A percentile compares a stretch with the other conserved stretches of the same genome.
phyloP scores from a whole-genome alignment of 35 echinoderm and acorn worm species.

The Ophioderma brevispina region DNA sequence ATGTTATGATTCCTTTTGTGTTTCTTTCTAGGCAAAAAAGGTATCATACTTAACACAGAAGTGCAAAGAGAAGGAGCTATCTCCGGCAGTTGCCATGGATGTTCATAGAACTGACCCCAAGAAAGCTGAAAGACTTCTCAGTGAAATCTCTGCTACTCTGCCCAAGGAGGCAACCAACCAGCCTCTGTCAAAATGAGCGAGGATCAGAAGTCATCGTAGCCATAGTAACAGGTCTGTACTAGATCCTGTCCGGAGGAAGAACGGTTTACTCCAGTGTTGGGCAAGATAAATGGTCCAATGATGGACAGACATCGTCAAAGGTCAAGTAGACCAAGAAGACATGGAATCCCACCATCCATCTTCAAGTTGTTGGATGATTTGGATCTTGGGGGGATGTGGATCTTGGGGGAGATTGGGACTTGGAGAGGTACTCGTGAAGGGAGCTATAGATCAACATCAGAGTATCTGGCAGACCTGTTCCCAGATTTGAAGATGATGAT shows the following conservation, averaged over 20 bases:
- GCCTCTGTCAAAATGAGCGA: conserved; percentile 15
- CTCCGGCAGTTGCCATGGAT: conserved; percentile 56
- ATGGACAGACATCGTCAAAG: no score
- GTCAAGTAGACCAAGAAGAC: background rate
- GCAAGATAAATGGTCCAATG: background rate
- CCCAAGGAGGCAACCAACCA: conserved; percentile 52
- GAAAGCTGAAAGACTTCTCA: conserved; percentile 50
- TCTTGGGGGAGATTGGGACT: background rate
- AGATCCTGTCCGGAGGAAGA: background rate
- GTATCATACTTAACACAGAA: conserved; percentile 67
- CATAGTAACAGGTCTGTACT: background rate
- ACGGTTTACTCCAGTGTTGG: background rate
- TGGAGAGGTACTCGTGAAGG: background rate
- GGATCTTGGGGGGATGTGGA: background rate
- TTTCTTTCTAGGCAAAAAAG: conserved; percentile 77
- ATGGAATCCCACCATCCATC: background rate
- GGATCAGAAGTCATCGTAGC: background rate
- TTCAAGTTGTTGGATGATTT: background rate
- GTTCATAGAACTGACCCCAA: conserved; percentile 43
- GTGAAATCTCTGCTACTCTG: conserved; percentile 36
- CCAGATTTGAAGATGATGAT: no score
- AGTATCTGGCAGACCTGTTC: no score
- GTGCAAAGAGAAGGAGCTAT: conserved; percentile 65
- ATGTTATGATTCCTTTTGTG: no score
- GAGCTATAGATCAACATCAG: no score